Base-by-base conservation (phyloP, 2,797 vertebrate genomes). In the Poeciliopsis paucimaculata region DNA sequence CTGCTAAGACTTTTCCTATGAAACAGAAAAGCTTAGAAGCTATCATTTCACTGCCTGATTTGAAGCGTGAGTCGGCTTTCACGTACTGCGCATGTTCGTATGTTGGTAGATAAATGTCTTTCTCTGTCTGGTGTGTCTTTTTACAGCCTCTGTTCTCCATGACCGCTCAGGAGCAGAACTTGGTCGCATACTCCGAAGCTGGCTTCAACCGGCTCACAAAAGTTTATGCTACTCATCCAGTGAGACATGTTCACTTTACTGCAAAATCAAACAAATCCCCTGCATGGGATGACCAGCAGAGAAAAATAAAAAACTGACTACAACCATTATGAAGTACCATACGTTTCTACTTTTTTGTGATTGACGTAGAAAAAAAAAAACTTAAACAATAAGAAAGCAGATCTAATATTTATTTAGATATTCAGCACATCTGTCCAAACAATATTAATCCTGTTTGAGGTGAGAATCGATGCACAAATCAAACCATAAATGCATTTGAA, bases 161-260 rank as follows among this genome's bases (percentile, higher is more conserved):
- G 95, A 97, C 91, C 0, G 94, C 96, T 18, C 96, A 96, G 93
- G 96, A 96, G 82, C 95, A 96, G 87, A 96, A 96, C 89, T 84
- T 95, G 87, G 81, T 94, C 7, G 91, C 94, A 0, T 96, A 93
- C 85, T 93, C 90, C 53, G 86, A 94, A 3, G 74, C 82, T 12
- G 90, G 77, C 18, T 94, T 94, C 47, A 89, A 93, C 31, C 79
- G 83, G 80, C 95, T 97, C 85, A 95, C 94, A 66, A 92, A 93
- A 73, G 80, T 91, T 70, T 96, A 96, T 0, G 94, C 95, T 0
- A 95, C 94, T 15, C 90, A 96, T 75, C 95, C 95, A 55, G 95
- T 96, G 93, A 93, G 93, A 86, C 4, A 18, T 15, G 2, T 73
- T 76, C 2, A 68, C 79, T 80, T 68, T 47, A 28, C 64, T 31